Conservation (phyloP, 53 echinoderm and acorn worm genomes). For the Henricia sp. region DNA sequence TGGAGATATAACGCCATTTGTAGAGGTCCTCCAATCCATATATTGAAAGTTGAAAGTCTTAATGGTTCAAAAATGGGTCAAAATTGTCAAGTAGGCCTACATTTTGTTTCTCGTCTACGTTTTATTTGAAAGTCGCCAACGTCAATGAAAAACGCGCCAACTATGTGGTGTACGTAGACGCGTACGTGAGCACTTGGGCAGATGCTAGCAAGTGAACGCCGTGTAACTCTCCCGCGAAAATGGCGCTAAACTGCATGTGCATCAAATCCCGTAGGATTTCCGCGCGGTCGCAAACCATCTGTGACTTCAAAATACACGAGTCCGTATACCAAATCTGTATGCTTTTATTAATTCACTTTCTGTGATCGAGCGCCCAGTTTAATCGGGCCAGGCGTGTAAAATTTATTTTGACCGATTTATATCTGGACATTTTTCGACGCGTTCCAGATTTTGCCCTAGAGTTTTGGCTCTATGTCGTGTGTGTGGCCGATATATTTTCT, state of each 20-base stretch:
- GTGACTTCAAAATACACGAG: not conserved
- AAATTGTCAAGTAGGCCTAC: not conserved
- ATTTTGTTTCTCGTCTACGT: constrained; percentile 20
- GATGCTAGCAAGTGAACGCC: constrained; percentile 15
- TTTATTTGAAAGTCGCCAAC: not conserved
- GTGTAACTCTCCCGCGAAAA: constrained; percentile 39
- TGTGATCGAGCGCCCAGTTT: not conserved
- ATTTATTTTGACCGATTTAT: no score
- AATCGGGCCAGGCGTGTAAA: no score
- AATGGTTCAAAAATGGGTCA: not conserved
- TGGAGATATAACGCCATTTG: no score
- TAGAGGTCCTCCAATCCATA: not conserved
- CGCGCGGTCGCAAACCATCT: not conserved
- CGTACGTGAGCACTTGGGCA: not conserved
- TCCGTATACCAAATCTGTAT: no score
- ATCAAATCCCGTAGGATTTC: constrained; percentile 43
- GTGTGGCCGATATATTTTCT: no score
- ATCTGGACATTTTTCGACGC: no score
- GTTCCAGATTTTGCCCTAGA: no score
- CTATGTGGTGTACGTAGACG: constrained; percentile 1
- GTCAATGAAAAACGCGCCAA: not conserved
- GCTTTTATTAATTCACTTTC: no score
- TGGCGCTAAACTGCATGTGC: constrained; percentile 24
- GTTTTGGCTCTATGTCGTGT: not conserved
- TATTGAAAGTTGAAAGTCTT: constrained; percentile 4